phyloP scores from a whole-genome alignment of 2,888 invertebrate genomes.

The Hydriomena furcata region DNA sequence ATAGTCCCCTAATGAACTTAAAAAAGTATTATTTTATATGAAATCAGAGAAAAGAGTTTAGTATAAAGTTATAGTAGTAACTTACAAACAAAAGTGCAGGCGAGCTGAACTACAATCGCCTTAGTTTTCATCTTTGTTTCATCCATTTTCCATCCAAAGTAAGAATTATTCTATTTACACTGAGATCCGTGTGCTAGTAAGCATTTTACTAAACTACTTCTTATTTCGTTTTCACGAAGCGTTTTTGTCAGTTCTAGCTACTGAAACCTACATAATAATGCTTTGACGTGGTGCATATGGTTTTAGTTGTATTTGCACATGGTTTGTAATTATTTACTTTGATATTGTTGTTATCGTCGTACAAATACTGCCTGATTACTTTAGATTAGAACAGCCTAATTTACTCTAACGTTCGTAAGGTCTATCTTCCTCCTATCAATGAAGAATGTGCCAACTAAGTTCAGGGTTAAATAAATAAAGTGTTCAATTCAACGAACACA shows the following conservation, averaged over 20 bases:
- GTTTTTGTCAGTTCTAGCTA: neutral
- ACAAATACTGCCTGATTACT: conserved; percentile 2
- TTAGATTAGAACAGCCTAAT: conserved; percentile 1
- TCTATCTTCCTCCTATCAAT: neutral
- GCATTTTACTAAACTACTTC: neutral
- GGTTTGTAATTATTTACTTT: conserved; percentile 2
- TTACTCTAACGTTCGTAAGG: no score
- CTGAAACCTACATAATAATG: conserved; percentile 10
- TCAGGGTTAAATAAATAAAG: no score
- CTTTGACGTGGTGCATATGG: no score
- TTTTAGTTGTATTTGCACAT: conserved; percentile 8
- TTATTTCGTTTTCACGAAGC: neutral
- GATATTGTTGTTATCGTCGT: conserved; percentile 1
- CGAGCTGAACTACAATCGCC: conserved; percentile 28
- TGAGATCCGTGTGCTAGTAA: neutral
- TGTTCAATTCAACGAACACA: no score
- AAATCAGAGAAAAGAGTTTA: no score
- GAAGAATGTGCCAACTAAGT: neutral
- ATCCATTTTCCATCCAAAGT: neutral
- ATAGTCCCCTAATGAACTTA: no score
- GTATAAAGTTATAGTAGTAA: no score
- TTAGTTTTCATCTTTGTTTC: neutral
- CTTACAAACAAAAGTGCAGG: conserved; percentile 39
- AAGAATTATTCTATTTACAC: no score
- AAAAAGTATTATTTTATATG: no score